Evolutionary conservation across 2,797 vertebrate species (phyloP).

Genomic region (Xiphophorus birchmanni): DNA sequence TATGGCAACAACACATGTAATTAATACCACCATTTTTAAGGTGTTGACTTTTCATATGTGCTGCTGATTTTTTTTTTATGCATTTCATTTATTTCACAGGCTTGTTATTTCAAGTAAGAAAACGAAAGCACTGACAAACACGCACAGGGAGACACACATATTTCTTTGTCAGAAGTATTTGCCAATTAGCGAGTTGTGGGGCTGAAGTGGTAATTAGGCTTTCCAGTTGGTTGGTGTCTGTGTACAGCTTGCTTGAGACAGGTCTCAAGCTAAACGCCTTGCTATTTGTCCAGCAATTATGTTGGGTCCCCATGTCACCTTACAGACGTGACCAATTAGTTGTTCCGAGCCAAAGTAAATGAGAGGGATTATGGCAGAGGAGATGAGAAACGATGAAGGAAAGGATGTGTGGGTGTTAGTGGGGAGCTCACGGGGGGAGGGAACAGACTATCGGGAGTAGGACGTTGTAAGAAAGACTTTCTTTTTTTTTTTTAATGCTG

Average conservation of each 20-base stretch:
- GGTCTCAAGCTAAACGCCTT: slow-evolving; percentile 76
- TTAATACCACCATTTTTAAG: slow-evolving; percentile 3
- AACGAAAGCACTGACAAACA: slow-evolving; percentile 31
- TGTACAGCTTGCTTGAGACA: slow-evolving; percentile 73
- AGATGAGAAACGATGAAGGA: slow-evolving; percentile 60
- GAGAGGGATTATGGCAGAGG: slow-evolving; percentile 73
- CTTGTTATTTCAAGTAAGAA: slow-evolving; percentile 23
- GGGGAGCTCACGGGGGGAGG: slow-evolving; percentile 22
- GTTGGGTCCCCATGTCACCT: slow-evolving; percentile 79
- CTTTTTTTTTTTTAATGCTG: slow-evolving; percentile 20
- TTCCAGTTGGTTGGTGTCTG: slow-evolving; percentile 75
- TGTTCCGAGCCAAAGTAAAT: slow-evolving; percentile 70
- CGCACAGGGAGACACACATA: slow-evolving; percentile 34
- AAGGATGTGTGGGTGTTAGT: slow-evolving; percentile 34
- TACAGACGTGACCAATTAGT: slow-evolving; percentile 83
- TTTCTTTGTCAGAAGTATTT: slow-evolving; percentile 70
- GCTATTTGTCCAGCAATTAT: slow-evolving; percentile 84
- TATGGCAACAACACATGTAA: slow-evolving; percentile 19
- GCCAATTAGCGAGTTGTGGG: slow-evolving; percentile 78
- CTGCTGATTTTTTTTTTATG: neutral
- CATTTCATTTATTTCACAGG: slow-evolving; percentile 1
- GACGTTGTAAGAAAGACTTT: slow-evolving; percentile 21
- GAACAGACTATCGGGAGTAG: slow-evolving; percentile 51
- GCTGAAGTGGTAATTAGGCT: slow-evolving; percentile 76
- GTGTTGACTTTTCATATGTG: neutral